Percentiles rank a stretch among this genome's conserved stretches.
Conservation (phyloP, 2,797 vertebrate genomes). For the Mastacembelus armatus region DNA sequence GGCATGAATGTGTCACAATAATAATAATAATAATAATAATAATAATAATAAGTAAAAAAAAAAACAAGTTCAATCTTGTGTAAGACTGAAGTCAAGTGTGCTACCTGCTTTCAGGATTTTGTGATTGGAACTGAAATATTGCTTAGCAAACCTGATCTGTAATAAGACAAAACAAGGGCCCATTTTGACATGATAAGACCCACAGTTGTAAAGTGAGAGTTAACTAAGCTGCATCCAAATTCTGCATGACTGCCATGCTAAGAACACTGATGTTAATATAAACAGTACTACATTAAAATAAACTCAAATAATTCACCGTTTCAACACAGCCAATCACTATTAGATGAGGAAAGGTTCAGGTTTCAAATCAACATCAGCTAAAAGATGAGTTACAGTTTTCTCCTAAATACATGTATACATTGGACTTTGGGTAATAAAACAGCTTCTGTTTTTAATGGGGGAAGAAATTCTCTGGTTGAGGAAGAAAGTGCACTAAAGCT, state of each 20-base stretch:
- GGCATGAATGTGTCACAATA: constrained; percentile 38
- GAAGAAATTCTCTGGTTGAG: constrained; percentile 76
- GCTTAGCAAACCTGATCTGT: constrained; percentile 35
- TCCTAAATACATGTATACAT: constrained; percentile 84
- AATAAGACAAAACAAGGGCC: constrained; percentile 49
- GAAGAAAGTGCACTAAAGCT: constrained; percentile 80
- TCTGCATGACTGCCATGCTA: constrained; percentile 29
- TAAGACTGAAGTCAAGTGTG: constrained; percentile 59
- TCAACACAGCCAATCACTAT: constrained; percentile 81
- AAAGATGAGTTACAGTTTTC: constrained; percentile 76
- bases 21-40: constrained; percentile 19
- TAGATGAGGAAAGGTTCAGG: constrained; percentile 79
- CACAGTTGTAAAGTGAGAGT: constrained; percentile 18
- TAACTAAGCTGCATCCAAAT: constrained; percentile 35
- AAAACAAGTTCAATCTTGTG: constrained; percentile 27
- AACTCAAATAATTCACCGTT: constrained; percentile 59
- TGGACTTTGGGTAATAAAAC: constrained; percentile 88
- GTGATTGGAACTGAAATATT: constrained; percentile 25
- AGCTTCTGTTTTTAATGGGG: constrained; percentile 86
- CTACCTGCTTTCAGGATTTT: constrained; percentile 20
- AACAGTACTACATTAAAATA: constrained; percentile 39
- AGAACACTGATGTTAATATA: constrained; percentile 56
- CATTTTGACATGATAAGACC: constrained; percentile 64
- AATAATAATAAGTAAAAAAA: constrained; percentile 19
- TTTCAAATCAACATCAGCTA: constrained; percentile 80